These are phyloP conservation scores for Agrochola litura DNA, from an alignment of 2,888 invertebrate species.

Conservation along the genomic window DNA sequence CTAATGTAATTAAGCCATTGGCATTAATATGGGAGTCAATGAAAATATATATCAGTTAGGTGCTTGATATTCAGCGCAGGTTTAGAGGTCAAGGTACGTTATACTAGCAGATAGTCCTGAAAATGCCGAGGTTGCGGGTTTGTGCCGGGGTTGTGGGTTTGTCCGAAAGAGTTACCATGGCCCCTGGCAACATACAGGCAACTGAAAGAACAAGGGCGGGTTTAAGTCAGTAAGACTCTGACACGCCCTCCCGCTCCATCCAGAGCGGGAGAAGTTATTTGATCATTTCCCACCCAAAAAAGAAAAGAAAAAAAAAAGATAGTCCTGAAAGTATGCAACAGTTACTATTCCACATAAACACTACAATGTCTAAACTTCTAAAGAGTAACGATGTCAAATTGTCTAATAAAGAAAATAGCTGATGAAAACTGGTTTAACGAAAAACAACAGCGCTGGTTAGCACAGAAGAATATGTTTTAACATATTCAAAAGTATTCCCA, in stretches of 20 bases:
- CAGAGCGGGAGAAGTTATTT: no score
- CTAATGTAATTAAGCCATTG: slow-evolving; percentile 43
- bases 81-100: slow-evolving; percentile 3
- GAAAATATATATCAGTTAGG: slow-evolving; percentile 5
- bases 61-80: slow-evolving; percentile 17
- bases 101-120: not conserved
- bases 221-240: no score
- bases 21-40: slow-evolving; percentile 27
- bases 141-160: no score
- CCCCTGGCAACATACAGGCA: no score
- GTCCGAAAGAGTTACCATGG: no score
- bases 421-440: not conserved
- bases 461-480: not conserved
- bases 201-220: no score
- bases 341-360: not conserved
- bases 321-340: not conserved
- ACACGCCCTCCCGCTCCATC: no score
- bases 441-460: not conserved
- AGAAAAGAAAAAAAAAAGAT: no score
- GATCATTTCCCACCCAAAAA: no score
- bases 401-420: not conserved
- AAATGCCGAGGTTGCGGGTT: no score
- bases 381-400: not conserved
- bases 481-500: not conserved
- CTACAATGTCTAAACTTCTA: not conserved